These are phyloP conservation scores for Eclectus roratus DNA, from an alignment of 2,113 vertebrate species.

Conservation along the genomic window DNA sequence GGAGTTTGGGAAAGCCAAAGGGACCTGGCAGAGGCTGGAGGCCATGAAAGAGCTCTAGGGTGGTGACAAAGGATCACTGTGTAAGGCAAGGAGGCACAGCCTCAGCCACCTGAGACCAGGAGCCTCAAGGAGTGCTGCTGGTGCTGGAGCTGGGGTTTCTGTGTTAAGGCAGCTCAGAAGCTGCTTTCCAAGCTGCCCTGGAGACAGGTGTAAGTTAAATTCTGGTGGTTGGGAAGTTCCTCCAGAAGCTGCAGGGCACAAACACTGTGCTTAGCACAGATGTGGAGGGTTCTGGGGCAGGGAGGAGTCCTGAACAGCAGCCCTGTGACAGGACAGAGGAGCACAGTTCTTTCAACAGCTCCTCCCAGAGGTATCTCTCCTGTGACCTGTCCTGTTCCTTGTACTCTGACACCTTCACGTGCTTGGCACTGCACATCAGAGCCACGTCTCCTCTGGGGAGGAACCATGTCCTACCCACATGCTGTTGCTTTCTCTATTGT, in stretches of 20 bases:
- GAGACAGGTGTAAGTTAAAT: neutral
- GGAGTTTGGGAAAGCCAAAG: neutral
- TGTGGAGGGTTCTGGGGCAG: neutral
- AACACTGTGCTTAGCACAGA: neutral
- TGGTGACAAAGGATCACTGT: neutral
- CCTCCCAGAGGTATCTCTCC: neutral
- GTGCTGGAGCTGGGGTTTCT: neutral
- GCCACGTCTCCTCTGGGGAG: neutral
- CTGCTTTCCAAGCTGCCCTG: neutral
- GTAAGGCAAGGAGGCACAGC: neutral
- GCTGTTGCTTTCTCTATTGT: neutral
- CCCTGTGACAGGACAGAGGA: neutral
- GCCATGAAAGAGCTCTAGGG: neutral
- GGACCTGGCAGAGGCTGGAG: neutral
- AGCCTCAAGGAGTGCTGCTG: neutral
- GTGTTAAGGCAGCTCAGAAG: neutral
- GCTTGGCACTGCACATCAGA: neutral
- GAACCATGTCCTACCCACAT: accelerated
- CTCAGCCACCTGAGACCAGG: neutral
- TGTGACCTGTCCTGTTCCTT: neutral
- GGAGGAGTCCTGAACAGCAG: neutral
- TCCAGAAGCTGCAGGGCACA: neutral
- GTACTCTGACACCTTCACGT: neutral
- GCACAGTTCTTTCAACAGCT: neutral
- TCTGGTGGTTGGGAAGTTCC: neutral